These are phyloP conservation scores for Eolophus roseicapilla DNA, from an alignment of 2,113 vertebrate species.

Conservation along the genomic window DNA sequence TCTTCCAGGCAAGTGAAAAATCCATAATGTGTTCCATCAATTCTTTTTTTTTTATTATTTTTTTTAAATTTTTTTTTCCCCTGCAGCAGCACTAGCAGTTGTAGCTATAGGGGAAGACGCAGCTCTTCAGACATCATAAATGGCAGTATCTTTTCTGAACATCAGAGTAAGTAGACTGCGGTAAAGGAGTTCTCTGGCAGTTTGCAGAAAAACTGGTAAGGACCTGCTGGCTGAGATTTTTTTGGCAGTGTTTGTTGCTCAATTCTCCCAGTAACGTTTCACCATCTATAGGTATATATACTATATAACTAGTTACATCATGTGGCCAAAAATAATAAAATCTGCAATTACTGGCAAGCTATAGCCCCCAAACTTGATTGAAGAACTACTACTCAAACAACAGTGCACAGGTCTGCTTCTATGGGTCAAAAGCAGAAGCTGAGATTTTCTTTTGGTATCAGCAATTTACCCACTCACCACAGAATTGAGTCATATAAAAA, in stretches of 20 bases:
- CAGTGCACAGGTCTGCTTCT: not conserved
- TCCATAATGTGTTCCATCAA: constrained; percentile 48
- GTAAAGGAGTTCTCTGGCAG: not conserved
- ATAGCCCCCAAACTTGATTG: not conserved
- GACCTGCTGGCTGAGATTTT: not conserved
- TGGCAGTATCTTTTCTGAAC: not conserved
- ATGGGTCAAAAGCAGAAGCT: not conserved
- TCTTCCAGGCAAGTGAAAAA: constrained; percentile 25
- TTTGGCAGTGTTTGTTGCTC: not conserved
- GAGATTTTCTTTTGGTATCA: not conserved
- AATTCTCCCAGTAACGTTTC: not conserved
- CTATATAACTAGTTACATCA: not conserved
- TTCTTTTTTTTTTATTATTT: not conserved
- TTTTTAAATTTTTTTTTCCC: not conserved
- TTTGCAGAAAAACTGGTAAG: not conserved
- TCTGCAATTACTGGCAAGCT: not conserved
- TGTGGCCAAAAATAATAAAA: not conserved
- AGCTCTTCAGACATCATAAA: not conserved
- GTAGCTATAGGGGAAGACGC: not conserved
- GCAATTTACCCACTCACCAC: not conserved
- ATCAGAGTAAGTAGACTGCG: not conserved
- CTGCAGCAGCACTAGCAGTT: not conserved
- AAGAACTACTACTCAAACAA: not conserved
- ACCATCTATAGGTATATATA: not conserved
- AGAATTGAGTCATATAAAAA: not conserved